Conservation (phyloP, 2,113 vertebrate species). For the Colaptes auratus region DNA sequence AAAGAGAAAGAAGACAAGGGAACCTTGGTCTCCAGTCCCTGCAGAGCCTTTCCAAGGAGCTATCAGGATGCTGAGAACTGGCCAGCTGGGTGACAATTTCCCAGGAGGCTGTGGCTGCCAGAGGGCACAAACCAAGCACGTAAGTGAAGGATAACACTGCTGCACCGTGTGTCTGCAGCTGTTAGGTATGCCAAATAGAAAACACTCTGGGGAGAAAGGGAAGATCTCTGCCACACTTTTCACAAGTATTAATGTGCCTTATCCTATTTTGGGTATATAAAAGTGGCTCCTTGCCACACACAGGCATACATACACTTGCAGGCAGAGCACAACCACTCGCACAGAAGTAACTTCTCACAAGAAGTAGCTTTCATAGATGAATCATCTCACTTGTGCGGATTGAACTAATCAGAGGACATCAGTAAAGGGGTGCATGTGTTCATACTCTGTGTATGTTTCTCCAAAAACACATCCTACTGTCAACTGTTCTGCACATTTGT, state of each 20-base stretch:
- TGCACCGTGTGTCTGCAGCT: accelerated
- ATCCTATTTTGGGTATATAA: accelerated
- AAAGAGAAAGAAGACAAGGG: background rate
- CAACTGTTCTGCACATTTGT: background rate
- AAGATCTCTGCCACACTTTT: background rate
- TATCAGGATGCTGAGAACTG: background rate
- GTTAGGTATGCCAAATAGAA: background rate
- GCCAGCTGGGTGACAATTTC: background rate
- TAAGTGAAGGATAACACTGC: accelerated
- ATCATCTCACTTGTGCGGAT: background rate
- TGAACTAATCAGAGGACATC: background rate
- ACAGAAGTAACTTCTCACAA: background rate
- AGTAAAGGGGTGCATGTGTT: background rate
- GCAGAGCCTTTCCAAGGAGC: background rate
- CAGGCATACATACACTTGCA: background rate
- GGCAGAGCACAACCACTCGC: background rate
- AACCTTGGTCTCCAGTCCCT: background rate
- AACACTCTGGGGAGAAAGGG: background rate
- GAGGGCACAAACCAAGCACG: accelerated
- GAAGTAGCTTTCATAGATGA: background rate
- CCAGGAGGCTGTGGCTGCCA: background rate
- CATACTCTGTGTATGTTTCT: background rate
- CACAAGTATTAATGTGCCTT: background rate
- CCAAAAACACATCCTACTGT: background rate
- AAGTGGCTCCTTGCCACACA: background rate